A percentile compares a stretch with the other conserved stretches of the same genome.
These are phyloP conservation scores for Phalacrocorax brasilianus DNA, from an alignment of 2,113 vertebrate species.

Conservation along the genomic window DNA sequence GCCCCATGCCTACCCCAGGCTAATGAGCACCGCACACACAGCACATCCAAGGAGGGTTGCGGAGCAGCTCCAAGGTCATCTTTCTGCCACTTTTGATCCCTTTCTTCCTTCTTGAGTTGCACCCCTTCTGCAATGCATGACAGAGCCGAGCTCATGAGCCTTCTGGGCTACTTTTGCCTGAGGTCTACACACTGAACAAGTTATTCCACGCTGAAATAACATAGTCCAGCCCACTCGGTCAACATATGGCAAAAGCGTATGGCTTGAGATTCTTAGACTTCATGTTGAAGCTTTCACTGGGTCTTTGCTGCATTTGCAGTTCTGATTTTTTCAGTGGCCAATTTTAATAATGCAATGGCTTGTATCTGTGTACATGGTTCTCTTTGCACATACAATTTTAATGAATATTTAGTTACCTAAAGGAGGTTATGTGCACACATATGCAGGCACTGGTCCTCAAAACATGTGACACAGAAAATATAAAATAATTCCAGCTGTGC, in stretches of 20 bases:
- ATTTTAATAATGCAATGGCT: neutral
- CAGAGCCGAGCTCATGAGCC: neutral
- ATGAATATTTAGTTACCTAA: neutral
- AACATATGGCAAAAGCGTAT: neutral
- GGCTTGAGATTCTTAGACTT: neutral
- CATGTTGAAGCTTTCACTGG: neutral
- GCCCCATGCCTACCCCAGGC: too few species aligned
- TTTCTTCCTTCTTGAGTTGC: neutral
- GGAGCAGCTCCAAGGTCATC: neutral
- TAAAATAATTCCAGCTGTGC: neutral
- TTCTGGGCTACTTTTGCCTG: neutral
- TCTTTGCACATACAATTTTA: neutral
- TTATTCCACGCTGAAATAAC: neutral
- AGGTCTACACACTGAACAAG: neutral
- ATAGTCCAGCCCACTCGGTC: neutral
- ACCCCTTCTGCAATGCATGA: rapidly evolving
- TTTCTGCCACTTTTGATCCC: neutral
- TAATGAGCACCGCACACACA: rapidly evolving
- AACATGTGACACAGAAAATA: neutral
- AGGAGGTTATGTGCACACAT: neutral
- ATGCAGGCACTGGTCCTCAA: neutral
- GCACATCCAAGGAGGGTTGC: neutral
- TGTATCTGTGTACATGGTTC: neutral
- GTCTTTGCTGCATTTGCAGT: neutral
- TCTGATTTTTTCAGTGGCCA: neutral